These are phyloP conservation scores for Harmothoe impar DNA, from an alignment of 2,888 invertebrate genomes.

Conservation along the genomic window DNA sequence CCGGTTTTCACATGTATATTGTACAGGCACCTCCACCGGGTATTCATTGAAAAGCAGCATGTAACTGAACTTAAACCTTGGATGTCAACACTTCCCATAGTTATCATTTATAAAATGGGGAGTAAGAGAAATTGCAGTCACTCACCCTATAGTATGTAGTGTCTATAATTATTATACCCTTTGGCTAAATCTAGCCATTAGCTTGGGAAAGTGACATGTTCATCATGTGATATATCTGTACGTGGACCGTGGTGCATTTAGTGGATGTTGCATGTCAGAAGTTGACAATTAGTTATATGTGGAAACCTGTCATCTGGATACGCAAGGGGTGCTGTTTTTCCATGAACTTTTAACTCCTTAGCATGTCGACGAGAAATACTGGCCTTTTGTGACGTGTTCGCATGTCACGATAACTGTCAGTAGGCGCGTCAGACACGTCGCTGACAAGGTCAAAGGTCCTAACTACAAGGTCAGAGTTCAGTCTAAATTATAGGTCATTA, in stretches of 20 bases:
- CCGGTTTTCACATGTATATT: too few species aligned
- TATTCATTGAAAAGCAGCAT: too few species aligned
- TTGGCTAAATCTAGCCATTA: too few species aligned
- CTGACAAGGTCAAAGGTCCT: conserved; percentile 37
- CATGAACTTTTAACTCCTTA: neutral
- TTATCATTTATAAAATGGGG: too few species aligned
- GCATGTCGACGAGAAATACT: conserved; percentile 41
- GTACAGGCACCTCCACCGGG: too few species aligned
- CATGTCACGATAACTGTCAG: conserved; percentile 18
- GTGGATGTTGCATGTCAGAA: neutral
- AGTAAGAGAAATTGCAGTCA: too few species aligned
- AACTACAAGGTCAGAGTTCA: conserved; percentile 16
- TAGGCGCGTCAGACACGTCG: neutral
- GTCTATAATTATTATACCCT: too few species aligned
- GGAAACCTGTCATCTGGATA: conserved; percentile 37
- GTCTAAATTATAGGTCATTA: conserved; percentile 46
- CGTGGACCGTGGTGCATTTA: neutral
- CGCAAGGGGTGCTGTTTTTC: conserved; percentile 14
- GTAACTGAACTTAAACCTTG: too few species aligned
- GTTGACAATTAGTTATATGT: neutral
- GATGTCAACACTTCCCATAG: too few species aligned
- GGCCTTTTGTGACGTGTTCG: neutral
- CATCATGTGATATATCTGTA: neutral
- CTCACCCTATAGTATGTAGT: too few species aligned
- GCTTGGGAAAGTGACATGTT: neutral